Conservation (phyloP, 2,888 invertebrate species). For the Chymomyza caudatula region DNA sequence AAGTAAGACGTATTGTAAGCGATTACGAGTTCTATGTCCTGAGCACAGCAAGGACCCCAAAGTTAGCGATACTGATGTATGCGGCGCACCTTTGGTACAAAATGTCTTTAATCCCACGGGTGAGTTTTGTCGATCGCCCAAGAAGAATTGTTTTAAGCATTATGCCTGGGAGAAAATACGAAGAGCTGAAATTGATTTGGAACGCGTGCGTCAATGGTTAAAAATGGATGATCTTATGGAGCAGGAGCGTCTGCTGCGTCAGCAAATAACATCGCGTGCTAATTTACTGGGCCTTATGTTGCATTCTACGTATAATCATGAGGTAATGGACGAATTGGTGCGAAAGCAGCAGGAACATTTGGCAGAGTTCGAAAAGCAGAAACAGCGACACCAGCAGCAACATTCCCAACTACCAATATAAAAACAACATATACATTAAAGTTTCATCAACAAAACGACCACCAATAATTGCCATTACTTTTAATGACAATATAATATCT, state of each 20-base stretch:
- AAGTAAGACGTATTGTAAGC: constrained; percentile 95
- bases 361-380: constrained; percentile 60
- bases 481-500: too few relatives aligned
- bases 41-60: constrained; percentile 98
- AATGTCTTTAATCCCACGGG: constrained; percentile 91
- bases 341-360: constrained; percentile 75
- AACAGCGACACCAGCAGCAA: constrained; percentile 46
- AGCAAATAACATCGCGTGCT: constrained; percentile 86
- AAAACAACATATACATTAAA: too few relatives aligned
- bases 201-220: constrained; percentile 93
- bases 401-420: too few relatives aligned
- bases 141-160: constrained; percentile 94
- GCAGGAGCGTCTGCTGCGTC: constrained; percentile 92
- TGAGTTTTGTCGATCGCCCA: constrained; percentile 91
- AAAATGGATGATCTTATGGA: constrained; percentile 95
- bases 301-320: constrained; percentile 98
- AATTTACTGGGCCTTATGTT: constrained; percentile 95
- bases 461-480: too few relatives aligned
- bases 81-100: constrained; percentile 93
- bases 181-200: constrained; percentile 96
- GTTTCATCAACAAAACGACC: background rate
- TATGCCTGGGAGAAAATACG: constrained; percentile 97
- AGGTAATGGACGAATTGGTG: constrained; percentile 87
- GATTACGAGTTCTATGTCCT: constrained; percentile 95
- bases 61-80: constrained; percentile 91